These are phyloP conservation scores for Urocynchramus pylzowi DNA, from an alignment of 2,113 vertebrate genomes.

Conservation along the genomic window DNA sequence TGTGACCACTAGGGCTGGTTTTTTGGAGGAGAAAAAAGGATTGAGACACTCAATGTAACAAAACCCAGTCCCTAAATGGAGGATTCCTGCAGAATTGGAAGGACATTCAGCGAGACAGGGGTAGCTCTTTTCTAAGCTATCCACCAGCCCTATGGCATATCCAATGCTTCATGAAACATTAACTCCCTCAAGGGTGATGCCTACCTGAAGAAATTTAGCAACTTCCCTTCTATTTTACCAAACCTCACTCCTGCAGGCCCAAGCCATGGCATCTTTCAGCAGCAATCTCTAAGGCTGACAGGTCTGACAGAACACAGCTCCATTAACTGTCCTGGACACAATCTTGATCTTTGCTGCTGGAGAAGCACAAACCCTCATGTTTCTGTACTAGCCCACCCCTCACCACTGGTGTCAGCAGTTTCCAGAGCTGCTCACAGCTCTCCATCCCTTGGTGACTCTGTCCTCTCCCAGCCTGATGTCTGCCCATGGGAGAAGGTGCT, in stretches of 20 bases:
- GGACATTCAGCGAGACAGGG: neutral
- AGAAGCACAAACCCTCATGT: neutral
- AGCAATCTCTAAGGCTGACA: accelerated
- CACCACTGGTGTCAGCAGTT: neutral
- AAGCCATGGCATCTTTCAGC: neutral
- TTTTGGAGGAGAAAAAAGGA: neutral
- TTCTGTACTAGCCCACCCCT: neutral
- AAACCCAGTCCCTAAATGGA: neutral
- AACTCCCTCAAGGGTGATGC: neutral
- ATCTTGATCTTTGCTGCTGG: neutral
- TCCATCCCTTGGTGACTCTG: neutral
- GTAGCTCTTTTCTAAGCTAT: neutral
- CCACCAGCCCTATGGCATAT: neutral
- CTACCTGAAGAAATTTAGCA: neutral
- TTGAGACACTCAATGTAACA: neutral
- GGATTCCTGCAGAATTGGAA: neutral
- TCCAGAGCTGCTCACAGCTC: neutral
- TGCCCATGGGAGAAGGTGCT: neutral
- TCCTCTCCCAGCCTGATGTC: neutral
- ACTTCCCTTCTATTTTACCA: neutral
- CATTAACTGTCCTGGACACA: neutral
- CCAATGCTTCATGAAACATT: neutral
- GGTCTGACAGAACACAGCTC: neutral
- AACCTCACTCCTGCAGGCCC: neutral
- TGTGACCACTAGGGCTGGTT: accelerated